phyloP scores from a whole-genome alignment of 2,888 invertebrate species.

The Caenorhabditis sp. region DNA sequence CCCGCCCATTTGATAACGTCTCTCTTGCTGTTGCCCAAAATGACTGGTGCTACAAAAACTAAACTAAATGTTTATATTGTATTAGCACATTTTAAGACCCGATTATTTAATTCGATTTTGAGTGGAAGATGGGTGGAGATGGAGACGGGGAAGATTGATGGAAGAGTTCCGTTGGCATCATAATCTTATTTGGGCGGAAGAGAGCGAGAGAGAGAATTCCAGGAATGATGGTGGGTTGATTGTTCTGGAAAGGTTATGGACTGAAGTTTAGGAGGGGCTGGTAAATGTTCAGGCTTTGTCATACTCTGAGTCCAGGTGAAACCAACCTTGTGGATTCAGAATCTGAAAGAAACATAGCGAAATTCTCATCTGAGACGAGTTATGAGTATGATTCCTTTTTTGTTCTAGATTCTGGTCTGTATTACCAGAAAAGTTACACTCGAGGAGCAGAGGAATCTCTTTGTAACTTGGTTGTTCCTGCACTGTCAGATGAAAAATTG shows the following conservation, averaged over 20 bases:
- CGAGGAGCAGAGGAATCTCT: no score
- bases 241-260: neutral
- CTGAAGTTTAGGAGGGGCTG: no score
- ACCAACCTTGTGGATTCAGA: no score
- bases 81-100: constrained; percentile 59
- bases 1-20: constrained; percentile 59
- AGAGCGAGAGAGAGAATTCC: neutral
- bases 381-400: no score
- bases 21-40: constrained; percentile 6
- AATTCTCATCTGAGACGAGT: no score
- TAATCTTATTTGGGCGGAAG: neutral
- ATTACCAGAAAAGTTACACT: no score
- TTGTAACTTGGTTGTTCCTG: no score
- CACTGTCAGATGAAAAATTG: no score
- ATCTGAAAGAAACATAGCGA: no score
- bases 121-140: constrained; percentile 15
- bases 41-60: constrained; percentile 35
- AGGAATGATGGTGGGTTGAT: constrained; percentile 10
- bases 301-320: no score
- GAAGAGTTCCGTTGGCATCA: constrained; percentile 30
- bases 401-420: no score
- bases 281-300: neutral
- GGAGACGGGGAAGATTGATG: neutral
- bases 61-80: constrained; percentile 48
- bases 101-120: constrained; percentile 41